Base-by-base conservation (phyloP, 1,140 invertebrate genomes). In the Rhagoletis pomonella region DNA sequence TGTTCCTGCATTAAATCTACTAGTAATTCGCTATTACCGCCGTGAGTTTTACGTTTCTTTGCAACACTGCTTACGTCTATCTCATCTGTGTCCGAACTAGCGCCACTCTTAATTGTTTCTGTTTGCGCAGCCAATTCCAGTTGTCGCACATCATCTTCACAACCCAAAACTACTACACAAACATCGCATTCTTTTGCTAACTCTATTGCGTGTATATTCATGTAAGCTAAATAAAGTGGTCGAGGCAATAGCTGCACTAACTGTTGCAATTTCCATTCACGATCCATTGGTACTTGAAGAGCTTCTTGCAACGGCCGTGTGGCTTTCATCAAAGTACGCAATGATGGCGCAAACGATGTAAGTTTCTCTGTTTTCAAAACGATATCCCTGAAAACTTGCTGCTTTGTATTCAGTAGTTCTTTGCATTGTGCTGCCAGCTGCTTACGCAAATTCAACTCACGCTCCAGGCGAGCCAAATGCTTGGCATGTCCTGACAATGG, bases 301-400 rank as follows among this genome's bases (percentile, higher is more conserved):
- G 98, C 96, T 91, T 98, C 97, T 93, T 99, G 97, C 17, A 99
- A 94, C 5, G 98, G 98, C 93, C 97, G 97, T 10, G 97, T 97
- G 0, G 97, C 95, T 90, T 97, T 95, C 50, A 97, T 93, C 86
- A 98, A 95, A 7, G 94, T 93, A 64, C 95, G 94, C 4, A 99
- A 94, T 88, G 97, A 96, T 3, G 98, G 98, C 14, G 95, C 95
- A 39, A 99, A 94, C 89, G 96, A 97, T 88, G 97, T 96, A 14
- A 99, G 94, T 88, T 96, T 95, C 73, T 96, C 95, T 87, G 97
- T 95, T 89, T 97, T 96, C n/a, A 95, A 95, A 69, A 96, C 95
- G 88, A 98, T 98, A 87, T 96, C 96, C 55, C 95, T 94, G 50
- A 95, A 94, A 7, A 97, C 95, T 86, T 94, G 94, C 90, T 97